Percentiles rank a stretch among this genome's conserved stretches.
These are phyloP conservation scores for Temnothorax nylanderi DNA, from an alignment of 1,140 invertebrate species.

Conservation along the genomic window DNA sequence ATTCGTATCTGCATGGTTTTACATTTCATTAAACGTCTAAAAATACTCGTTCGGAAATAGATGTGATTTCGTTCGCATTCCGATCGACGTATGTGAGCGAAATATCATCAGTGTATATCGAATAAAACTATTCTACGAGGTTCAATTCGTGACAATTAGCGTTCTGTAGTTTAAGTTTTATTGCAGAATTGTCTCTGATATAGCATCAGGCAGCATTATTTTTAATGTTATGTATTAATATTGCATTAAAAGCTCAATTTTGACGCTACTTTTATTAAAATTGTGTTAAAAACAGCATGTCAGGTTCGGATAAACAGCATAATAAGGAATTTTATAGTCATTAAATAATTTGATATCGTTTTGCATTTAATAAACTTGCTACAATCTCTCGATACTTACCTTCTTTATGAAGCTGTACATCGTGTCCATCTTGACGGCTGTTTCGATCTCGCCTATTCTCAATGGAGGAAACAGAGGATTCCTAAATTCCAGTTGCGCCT, in stretches of 20 bases:
- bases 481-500: constrained; percentile 61
- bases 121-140: neutral
- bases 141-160: neutral
- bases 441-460: constrained; percentile 20
- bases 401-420: constrained; percentile 93
- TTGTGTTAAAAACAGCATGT: too few relatives aligned
- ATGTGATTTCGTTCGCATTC: constrained; percentile 12
- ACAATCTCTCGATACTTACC: constrained; percentile 85
- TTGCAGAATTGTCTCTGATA: too few relatives aligned
- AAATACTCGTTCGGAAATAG: constrained; percentile 5
- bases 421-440: constrained; percentile 84
- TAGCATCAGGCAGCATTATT: neutral
- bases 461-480: constrained; percentile 58
- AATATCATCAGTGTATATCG: neutral
- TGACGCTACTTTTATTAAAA: neutral
- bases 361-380: neutral
- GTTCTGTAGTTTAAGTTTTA: neutral
- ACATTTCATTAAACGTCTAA: constrained; percentile 42
- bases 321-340: neutral
- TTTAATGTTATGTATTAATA: neutral
- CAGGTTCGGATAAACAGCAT: neutral
- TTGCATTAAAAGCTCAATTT: neutral
- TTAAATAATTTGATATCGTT: neutral
- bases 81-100: neutral
- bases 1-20: constrained; percentile 52